These are phyloP conservation scores for Herpetotheres cachinnans DNA, from an alignment of 2,113 vertebrate genomes.

Conservation along the genomic window DNA sequence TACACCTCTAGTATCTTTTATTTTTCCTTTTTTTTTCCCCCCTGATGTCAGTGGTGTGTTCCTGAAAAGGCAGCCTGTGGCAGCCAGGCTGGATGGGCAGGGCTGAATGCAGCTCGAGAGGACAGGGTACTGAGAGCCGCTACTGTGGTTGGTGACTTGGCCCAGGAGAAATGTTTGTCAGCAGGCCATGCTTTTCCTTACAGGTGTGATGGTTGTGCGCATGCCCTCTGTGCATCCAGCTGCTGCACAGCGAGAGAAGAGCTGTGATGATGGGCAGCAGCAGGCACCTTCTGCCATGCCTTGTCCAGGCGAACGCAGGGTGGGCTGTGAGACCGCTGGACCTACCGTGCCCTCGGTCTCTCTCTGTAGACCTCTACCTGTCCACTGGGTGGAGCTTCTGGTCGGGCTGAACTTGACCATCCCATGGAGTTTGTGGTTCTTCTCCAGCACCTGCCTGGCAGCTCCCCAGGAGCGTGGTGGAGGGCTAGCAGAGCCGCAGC, in stretches of 20 bases:
- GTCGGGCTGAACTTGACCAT: not conserved
- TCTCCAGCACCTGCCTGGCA: not conserved
- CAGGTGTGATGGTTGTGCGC: not conserved
- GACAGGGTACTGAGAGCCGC: not conserved
- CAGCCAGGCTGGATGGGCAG: not conserved
- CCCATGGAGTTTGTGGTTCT: not conserved
- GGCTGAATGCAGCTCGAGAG: not conserved
- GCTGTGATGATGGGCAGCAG: not conserved
- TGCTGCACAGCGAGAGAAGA: not conserved
- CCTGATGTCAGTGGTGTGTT: not conserved
- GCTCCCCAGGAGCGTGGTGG: not conserved
- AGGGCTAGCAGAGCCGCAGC: not conserved
- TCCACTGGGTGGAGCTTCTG: not conserved
- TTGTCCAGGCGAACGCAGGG: fast-evolving
- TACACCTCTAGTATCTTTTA: not conserved
- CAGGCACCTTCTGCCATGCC: not conserved
- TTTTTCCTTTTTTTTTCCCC: not conserved
- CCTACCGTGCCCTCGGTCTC: fast-evolving
- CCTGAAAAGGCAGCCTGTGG: not conserved
- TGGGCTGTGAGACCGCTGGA: not conserved
- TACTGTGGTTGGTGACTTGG: not conserved
- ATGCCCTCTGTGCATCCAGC: not conserved
- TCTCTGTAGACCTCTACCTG: not conserved
- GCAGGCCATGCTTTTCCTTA: not conserved
- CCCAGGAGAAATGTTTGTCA: not conserved